Conservation (phyloP, 2,113 vertebrate genomes). For the Apodemus sylvaticus region DNA sequence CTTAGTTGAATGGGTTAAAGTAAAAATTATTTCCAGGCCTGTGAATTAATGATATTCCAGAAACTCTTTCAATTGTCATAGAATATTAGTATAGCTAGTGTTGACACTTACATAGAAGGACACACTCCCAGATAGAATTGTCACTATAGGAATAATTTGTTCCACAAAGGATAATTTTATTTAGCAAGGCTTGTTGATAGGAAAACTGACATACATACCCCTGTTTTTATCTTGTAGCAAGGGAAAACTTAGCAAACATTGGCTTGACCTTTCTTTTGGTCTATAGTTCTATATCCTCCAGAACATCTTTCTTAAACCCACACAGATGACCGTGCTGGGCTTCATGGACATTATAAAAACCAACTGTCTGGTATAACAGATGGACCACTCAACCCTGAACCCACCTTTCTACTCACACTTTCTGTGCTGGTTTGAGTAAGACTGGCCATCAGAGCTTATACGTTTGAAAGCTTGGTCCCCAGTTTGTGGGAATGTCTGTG, state of each 20-base stretch:
- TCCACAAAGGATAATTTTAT: conserved; percentile 6
- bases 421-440: neutral
- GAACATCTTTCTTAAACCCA: neutral
- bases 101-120: neutral
- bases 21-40: conserved; percentile 12
- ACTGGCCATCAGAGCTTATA: neutral
- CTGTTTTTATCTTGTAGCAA: neutral
- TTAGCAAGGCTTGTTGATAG: neutral
- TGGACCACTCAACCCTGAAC: neutral
- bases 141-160: neutral
- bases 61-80: neutral
- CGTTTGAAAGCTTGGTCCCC: neutral
- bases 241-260: neutral
- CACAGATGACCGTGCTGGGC: neutral
- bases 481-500: neutral
- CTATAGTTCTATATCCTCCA: neutral
- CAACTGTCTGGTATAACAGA: neutral
- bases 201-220: neutral
- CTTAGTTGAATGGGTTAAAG: conserved; percentile 9
- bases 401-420: neutral
- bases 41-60: conserved; percentile 34
- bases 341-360: conserved; percentile 15
- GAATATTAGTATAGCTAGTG: neutral
- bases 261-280: neutral
- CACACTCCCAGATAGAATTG: neutral